Evolutionary conservation across 1,140 invertebrate genomes (phyloP).

Genomic region (Hyposmocoma kahamanoa): DNA sequence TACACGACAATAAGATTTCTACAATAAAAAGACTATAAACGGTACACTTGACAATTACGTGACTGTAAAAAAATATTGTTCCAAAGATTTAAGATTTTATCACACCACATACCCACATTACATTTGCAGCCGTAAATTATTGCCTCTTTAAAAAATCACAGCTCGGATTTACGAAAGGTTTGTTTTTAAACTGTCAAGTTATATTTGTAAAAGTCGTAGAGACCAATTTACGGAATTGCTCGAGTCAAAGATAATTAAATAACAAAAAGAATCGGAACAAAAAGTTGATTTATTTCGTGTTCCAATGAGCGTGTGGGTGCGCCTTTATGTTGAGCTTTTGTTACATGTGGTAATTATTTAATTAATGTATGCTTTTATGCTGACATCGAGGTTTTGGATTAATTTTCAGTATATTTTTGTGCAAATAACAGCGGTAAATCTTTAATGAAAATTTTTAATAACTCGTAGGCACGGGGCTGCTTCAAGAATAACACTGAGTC

Average conservation of each 20-base stretch:
- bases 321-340: constrained; percentile 19
- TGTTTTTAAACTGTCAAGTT: background rate
- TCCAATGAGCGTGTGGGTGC: constrained; percentile 21
- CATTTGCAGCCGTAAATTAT: background rate
- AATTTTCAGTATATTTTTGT: no score
- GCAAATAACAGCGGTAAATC: no score
- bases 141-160: background rate
- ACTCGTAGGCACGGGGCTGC: no score
- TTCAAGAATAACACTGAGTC: no score
- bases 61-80: constrained; percentile 34
- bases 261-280: constrained; percentile 50
- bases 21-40: constrained; percentile 25
- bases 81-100: constrained; percentile 43
- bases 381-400: no score
- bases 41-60: constrained; percentile 31
- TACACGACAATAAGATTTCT: no score
- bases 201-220: constrained; percentile 23
- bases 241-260: constrained; percentile 59
- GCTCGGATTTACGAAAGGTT: background rate
- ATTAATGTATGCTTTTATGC: constrained; percentile 24
- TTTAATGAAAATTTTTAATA: no score
- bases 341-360: constrained; percentile 29
- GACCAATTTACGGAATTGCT: constrained; percentile 45
- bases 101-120: constrained; percentile 2
- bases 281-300: constrained; percentile 46